Base-by-base conservation (phyloP, 2,797 vertebrate species). In the Poecilia wingei region DNA sequence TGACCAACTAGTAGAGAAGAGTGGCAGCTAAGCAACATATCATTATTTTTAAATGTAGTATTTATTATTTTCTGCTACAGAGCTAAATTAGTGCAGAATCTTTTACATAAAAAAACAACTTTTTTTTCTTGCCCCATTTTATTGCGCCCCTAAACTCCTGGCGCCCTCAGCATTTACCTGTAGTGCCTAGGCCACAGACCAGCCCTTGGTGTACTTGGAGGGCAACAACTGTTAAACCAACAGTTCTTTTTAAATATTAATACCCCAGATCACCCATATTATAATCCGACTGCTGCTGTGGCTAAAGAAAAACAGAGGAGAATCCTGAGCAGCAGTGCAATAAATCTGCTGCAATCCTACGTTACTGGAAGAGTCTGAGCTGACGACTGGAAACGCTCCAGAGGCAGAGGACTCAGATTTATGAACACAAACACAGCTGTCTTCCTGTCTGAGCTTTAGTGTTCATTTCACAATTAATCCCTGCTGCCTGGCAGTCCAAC, bases 151-250 rank as follows among this genome's bases (percentile, higher is more conserved):
- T 1, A 51, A 7, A 51, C 20, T 51, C 20, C 49, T 51, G 49
- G 49, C 7, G 2, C 20, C 20, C 7, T 25, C 8, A 53, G 49
- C 49, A 25, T 53, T 53, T 8, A 25, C 20, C 49, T 53, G 20
- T 53, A 1, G 20, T 9, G 20, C 20, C 49, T 51, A 9, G 22
- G 20, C 49, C 0, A 1, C 0, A 51, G 49, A 7, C 7, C 20
- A 53, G 20, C 20, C 20, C 49, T 57, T 0, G 51, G 79, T 84
- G 81, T 77, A 85, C 46, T 18, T 36, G 41, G 72, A 79, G 75
- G 81, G 73, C 81, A 70, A 69, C 41, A 41, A 28, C 5, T 7
- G 72, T 79, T 80, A 72, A 79, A 77, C 70, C 81, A 82, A 80
- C 49, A 78, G 5, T n/a, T 0, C 41, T 61, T 75, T 78, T 69